A percentile compares a stretch with the other conserved stretches of the same genome.
Evolutionary conservation across 2,113 vertebrate genomes (phyloP).

Genomic region (Scopus umbretta): DNA sequence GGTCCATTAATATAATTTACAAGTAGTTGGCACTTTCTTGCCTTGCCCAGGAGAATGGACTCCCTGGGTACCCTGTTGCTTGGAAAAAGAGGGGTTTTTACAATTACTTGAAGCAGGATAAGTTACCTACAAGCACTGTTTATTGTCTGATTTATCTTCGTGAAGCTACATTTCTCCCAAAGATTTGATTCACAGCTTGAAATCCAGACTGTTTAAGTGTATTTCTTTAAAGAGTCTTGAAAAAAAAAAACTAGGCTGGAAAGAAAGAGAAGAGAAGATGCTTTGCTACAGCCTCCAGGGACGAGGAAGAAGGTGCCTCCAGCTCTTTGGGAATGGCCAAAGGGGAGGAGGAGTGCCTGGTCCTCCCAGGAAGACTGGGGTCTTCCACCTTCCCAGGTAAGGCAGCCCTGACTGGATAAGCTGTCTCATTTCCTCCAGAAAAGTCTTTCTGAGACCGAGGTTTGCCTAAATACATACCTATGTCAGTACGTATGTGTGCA

Average conservation of each 20-base stretch:
- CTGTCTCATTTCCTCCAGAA: not conserved
- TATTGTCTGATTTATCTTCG: not conserved
- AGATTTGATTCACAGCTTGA: not conserved
- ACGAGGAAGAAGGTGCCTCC: not conserved
- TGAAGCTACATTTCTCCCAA: not conserved
- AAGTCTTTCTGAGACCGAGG: not conserved
- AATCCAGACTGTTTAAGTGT: not conserved
- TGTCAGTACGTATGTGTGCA: fast-evolving
- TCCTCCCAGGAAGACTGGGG: too few species aligned
- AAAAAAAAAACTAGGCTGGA: not conserved
- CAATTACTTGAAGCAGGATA: not conserved
- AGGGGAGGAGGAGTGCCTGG: not conserved
- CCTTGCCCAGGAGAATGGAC: not conserved
- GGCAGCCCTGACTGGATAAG: not conserved
- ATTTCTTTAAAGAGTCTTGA: not conserved
- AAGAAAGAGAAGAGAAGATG: not conserved
- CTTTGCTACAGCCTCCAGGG: not conserved
- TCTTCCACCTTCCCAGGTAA: not conserved
- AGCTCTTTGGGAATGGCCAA: not conserved
- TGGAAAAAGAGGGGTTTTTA: not conserved
- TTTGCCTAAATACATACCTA: not conserved
- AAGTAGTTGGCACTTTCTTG: not conserved
- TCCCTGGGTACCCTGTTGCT: not conserved
- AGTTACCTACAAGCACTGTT: not conserved
- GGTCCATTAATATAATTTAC: not conserved